phyloP scores from a whole-genome alignment of 2,888 invertebrate genomes.

The Tenthredo scrophulariae region DNA sequence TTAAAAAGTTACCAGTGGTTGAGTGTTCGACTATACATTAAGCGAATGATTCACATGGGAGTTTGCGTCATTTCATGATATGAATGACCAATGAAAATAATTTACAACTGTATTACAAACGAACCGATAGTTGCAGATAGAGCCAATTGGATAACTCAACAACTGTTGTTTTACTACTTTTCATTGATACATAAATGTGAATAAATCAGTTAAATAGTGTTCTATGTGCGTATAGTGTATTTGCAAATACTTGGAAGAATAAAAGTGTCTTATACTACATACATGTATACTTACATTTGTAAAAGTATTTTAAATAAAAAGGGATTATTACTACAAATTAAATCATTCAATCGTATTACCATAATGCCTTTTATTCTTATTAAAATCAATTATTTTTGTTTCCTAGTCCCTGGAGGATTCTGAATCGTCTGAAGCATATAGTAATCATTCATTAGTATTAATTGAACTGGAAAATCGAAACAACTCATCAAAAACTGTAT shows the following conservation, averaged over 20 bases:
- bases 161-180: constrained; percentile 51
- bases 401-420: background rate
- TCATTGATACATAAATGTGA: constrained; percentile 57
- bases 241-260: constrained; percentile 68
- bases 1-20: constrained; percentile 8
- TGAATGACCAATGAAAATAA: constrained; percentile 20
- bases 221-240: constrained; percentile 51
- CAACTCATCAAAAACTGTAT: background rate
- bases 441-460: background rate
- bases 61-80: constrained; percentile 3
- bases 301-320: constrained; percentile 53
- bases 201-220: constrained; percentile 53
- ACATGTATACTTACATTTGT: constrained; percentile 52
- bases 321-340: constrained; percentile 46
- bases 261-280: constrained; percentile 74
- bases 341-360: background rate
- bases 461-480: background rate
- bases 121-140: background rate
- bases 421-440: background rate
- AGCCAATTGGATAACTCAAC: constrained; percentile 10
- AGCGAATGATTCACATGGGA: background rate
- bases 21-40: background rate
- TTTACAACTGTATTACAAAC: background rate
- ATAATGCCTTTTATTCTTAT: background rate
- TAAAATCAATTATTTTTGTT: background rate